Conservation (phyloP, 2,888 invertebrate genomes). For the Trimorus sp. region DNA sequence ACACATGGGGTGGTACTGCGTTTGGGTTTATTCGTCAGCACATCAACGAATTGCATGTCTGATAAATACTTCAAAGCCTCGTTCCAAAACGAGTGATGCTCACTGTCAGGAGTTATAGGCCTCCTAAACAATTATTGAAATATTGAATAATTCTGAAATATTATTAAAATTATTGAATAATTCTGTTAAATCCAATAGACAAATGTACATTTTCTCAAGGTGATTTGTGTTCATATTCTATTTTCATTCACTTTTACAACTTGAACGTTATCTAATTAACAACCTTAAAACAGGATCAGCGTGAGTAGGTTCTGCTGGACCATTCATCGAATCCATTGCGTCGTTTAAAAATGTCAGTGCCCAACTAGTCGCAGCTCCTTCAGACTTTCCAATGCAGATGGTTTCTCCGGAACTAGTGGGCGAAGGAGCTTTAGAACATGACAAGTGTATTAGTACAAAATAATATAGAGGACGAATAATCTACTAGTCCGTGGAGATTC, state of each 20-base stretch:
- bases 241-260: too few species aligned
- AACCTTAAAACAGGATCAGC: constrained; percentile 2
- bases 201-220: too few species aligned
- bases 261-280: too few species aligned
- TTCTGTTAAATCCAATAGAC: too few species aligned
- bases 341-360: constrained; percentile 15
- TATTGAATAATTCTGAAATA: too few species aligned
- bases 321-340: constrained; percentile 20
- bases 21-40: background rate
- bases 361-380: constrained; percentile 18
- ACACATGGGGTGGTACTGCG: constrained; percentile 11
- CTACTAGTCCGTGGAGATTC: too few species aligned
- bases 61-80: constrained; percentile 1
- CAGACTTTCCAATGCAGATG: background rate
- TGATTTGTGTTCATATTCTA: too few species aligned
- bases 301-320: background rate
- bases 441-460: too few species aligned
- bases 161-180: too few species aligned
- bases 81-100: background rate
- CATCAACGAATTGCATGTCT: constrained; percentile 7
- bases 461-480: too few species aligned
- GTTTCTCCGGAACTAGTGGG: background rate
- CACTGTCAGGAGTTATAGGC: constrained; percentile 4
- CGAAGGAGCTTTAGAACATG: background rate
- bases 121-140: too few species aligned